phyloP scores from a whole-genome alignment of 2,797 vertebrate species.

The Anableps anableps region DNA sequence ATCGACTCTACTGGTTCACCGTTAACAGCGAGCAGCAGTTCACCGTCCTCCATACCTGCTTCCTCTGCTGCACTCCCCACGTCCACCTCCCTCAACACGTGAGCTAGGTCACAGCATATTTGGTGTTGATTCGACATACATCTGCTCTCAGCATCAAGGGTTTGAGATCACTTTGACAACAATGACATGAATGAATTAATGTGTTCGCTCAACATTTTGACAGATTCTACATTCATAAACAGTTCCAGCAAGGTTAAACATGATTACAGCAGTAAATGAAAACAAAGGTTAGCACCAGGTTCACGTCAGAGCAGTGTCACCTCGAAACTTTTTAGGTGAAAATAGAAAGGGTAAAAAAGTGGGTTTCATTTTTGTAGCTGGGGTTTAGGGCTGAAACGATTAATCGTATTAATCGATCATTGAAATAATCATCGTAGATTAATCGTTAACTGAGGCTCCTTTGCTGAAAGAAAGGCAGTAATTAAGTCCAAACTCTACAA shows the following conservation, averaged over 20 bases:
- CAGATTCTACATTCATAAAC: background rate
- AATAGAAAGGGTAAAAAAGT: background rate
- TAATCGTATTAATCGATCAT: no score
- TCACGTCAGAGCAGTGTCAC: no score
- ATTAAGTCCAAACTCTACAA: no score
- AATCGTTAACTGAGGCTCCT: no score
- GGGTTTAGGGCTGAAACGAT: no score
- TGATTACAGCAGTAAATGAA: background rate
- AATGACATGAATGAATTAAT: background rate
- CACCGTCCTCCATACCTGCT: constrained; percentile 90
- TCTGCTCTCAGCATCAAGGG: background rate
- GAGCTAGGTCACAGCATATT: constrained; percentile 72
- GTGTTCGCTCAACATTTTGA: background rate
- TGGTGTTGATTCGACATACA: background rate
- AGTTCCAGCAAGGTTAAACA: background rate
- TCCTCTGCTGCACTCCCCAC: constrained; percentile 86
- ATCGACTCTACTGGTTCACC: constrained; percentile 84
- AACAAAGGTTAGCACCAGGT: background rate
- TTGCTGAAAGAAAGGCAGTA: no score
- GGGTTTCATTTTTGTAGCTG: background rate
- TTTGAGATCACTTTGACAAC: background rate
- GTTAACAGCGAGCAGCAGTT: constrained; percentile 90
- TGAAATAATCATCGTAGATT: no score
- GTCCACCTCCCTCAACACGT: constrained; percentile 91
- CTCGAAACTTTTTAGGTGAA: background rate